These are phyloP conservation scores for Hydrotaea cyrtoneurina DNA, from an alignment of 2,888 invertebrate species.

Conservation along the genomic window DNA sequence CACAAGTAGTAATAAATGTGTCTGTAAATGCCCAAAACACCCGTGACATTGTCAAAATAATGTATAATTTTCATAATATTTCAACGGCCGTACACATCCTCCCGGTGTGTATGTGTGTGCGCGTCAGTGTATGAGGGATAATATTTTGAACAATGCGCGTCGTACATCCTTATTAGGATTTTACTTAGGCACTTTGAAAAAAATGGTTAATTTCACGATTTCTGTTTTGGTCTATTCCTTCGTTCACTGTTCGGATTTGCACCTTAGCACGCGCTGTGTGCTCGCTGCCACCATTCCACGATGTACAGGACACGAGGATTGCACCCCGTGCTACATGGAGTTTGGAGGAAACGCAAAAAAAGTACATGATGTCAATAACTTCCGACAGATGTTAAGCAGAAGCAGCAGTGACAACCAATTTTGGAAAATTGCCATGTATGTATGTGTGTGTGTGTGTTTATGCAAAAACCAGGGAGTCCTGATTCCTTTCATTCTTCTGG, in stretches of 20 bases:
- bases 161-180: conserved; percentile 50
- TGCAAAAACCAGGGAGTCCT: conserved; percentile 53
- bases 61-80: conserved; percentile 67
- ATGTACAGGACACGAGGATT: conserved; percentile 37
- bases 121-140: conserved; percentile 29
- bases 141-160: conserved; percentile 40
- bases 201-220: conserved; percentile 61
- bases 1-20: conserved; percentile 63
- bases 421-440: conserved; percentile 33
- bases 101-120: not conserved
- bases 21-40: conserved; percentile 66
- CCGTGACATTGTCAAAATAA: conserved; percentile 68
- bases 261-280: conserved; percentile 61
- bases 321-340: conserved; percentile 54
- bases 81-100: conserved; percentile 21
- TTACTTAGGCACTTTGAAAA: conserved; percentile 1
- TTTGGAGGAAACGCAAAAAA: conserved; percentile 48
- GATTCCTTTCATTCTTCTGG: conserved; percentile 24
- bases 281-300: conserved; percentile 20
- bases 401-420: conserved; percentile 38
- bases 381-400: conserved; percentile 66
- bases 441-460: conserved; percentile 18
- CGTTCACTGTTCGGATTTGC: conserved; percentile 40
- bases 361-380: conserved; percentile 63
- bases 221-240: conserved; percentile 32